These are phyloP conservation scores for Rhaphigaster nebulosa DNA, from an alignment of 2,888 invertebrate genomes.

Conservation along the genomic window DNA sequence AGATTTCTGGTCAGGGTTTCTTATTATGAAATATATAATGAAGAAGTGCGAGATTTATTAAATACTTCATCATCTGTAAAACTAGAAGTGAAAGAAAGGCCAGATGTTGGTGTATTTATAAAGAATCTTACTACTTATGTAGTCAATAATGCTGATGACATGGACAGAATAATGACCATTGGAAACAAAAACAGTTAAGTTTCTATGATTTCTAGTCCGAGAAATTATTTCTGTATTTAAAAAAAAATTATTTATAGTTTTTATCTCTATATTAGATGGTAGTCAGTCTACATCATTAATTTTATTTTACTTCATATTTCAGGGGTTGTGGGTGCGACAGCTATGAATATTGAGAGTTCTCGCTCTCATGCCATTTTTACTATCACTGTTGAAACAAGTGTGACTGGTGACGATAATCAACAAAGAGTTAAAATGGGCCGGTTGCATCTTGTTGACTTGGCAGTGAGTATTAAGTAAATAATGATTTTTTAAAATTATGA, in stretches of 20 bases:
- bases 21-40: constrained; percentile 99
- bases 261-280: neutral
- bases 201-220: neutral
- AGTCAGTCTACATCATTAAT: neutral
- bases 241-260: neutral
- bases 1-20: constrained; percentile 97
- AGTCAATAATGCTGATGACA: constrained; percentile 96
- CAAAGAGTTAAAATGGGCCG: constrained; percentile 96
- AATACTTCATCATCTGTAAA: constrained; percentile 85
- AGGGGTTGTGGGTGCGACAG: constrained; percentile 89
- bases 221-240: neutral
- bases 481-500: neutral
- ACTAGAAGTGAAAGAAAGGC: constrained; percentile 93
- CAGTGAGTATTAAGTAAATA: constrained; percentile 74
- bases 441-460: constrained; percentile 96
- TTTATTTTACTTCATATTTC: constrained; percentile 57
- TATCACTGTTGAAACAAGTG: constrained; percentile 96
- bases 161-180: constrained; percentile 93
- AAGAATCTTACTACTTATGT: constrained; percentile 97
- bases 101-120: constrained; percentile 97
- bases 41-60: constrained; percentile 95
- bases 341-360: constrained; percentile 97
- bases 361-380: constrained; percentile 98
- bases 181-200: constrained; percentile 92
- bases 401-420: constrained; percentile 83